Evolutionary conservation across 2,113 vertebrate species (phyloP).

Genomic region (Mohoua ochrocephala): DNA sequence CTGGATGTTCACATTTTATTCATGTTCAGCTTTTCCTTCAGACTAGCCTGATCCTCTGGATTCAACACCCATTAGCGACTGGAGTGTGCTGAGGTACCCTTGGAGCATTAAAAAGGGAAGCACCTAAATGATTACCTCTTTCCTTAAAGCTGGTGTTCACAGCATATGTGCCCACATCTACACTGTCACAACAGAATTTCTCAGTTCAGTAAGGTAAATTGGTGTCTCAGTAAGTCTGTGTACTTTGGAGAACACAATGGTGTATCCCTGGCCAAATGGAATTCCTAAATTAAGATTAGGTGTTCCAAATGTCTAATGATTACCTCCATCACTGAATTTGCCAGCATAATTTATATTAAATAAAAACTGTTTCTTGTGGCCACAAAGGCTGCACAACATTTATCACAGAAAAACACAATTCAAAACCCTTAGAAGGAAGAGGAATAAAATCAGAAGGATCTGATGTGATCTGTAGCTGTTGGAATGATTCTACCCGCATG

Average conservation of each 20-base stretch:
- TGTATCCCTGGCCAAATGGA: neutral
- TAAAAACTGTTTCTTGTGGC: neutral
- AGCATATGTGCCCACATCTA: fast-evolving
- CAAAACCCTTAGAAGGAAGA: neutral
- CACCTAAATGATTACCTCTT: neutral
- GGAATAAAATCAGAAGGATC: neutral
- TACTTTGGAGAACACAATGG: neutral
- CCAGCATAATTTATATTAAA: neutral
- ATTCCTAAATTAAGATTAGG: neutral
- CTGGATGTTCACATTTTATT: neutral
- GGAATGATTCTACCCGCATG: too few relatives aligned
- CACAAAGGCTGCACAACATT: neutral
- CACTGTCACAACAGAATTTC: fast-evolving
- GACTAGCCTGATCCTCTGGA: neutral
- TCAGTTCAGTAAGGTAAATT: neutral
- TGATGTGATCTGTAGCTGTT: neutral
- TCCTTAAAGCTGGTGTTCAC: neutral
- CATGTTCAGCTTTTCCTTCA: neutral
- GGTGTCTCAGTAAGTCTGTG: neutral
- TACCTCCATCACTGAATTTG: neutral
- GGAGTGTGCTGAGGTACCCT: neutral
- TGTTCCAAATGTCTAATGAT: neutral
- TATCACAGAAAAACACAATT: neutral
- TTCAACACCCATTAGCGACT: neutral
- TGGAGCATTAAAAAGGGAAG: neutral